Percentiles rank a stretch among this genome's conserved stretches.
phyloP scores from a whole-genome alignment of 2,113 vertebrate genomes.

The Nycticryphes semicollaris region DNA sequence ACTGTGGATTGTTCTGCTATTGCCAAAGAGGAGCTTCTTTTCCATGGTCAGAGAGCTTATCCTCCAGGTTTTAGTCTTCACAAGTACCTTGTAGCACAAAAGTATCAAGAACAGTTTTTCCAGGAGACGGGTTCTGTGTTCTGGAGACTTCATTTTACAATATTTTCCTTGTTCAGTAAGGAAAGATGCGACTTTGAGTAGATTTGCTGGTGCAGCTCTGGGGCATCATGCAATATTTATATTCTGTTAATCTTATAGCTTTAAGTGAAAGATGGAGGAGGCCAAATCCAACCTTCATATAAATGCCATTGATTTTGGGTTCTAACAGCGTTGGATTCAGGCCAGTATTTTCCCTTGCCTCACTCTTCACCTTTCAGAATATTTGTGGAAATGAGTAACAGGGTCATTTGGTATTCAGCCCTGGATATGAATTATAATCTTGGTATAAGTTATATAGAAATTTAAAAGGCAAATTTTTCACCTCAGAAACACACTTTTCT shows the following conservation, averaged over 20 bases:
- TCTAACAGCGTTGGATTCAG: neutral
- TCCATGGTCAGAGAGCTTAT: neutral
- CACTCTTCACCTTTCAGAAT: constrained; percentile 27
- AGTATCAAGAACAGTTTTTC: neutral
- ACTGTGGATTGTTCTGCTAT: neutral
- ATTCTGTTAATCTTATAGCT: constrained; percentile 41
- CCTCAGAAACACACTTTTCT: constrained; percentile 52
- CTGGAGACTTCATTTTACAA: neutral
- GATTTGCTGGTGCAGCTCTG: constrained; percentile 35
- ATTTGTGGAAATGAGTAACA: constrained; percentile 59
- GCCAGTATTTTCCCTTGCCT: constrained; percentile 30
- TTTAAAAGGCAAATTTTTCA: constrained; percentile 65
- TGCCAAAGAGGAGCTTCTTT: neutral
- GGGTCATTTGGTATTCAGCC: constrained; percentile 62
- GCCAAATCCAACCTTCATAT: constrained; percentile 33
- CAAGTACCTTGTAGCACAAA: neutral
- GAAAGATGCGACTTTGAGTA: constrained; percentile 20
- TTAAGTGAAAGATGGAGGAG: constrained; percentile 12
- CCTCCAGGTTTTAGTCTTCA: neutral
- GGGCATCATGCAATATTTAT: constrained; percentile 57
- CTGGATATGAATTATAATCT: constrained; percentile 57
- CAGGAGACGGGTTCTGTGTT: neutral
- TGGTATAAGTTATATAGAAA: constrained; percentile 14
- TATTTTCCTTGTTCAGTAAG: constrained; percentile 35
- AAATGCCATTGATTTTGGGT: constrained; percentile 36